A percentile compares a stretch with the other conserved stretches of the same genome.
phyloP scores from a whole-genome alignment of 2,113 vertebrate species.

The Malurus elegans region DNA sequence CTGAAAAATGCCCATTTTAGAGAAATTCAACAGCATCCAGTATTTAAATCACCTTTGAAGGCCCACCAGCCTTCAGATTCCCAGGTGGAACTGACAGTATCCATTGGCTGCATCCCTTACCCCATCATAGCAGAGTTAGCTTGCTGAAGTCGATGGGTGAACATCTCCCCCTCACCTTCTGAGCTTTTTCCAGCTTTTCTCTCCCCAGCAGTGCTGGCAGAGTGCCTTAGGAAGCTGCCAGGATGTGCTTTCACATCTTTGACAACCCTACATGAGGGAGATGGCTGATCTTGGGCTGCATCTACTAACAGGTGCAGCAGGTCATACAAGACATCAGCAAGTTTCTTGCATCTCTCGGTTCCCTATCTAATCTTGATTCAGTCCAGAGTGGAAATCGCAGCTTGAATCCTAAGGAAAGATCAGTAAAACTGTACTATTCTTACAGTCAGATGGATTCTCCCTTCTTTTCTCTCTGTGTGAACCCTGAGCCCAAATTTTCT shows the following conservation, averaged over 20 bases:
- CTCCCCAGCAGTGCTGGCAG: neutral
- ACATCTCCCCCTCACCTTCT: neutral
- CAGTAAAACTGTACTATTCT: neutral
- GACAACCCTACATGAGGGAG: rapidly evolving
- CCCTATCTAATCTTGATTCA: neutral
- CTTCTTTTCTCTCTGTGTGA: neutral
- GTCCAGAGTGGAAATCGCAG: neutral
- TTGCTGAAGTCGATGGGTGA: neutral
- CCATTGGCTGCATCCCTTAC: neutral
- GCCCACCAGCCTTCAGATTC: neutral
- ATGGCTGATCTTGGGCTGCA: neutral
- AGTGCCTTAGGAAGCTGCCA: neutral
- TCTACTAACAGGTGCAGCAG: neutral
- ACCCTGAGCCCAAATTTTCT: neutral
- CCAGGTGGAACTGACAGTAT: neutral
- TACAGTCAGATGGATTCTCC: neutral
- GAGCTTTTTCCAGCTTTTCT: neutral
- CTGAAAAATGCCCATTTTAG: neutral
- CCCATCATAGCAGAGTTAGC: neutral
- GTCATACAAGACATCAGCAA: neutral
- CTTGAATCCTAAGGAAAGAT: neutral
- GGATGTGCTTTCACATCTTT: neutral
- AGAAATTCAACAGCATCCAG: neutral
- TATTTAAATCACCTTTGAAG: neutral
- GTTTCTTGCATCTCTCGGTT: neutral